Evolutionary conservation across 2,888 invertebrate species (phyloP).

Genomic region (Gonocerus acuteangulatus): DNA sequence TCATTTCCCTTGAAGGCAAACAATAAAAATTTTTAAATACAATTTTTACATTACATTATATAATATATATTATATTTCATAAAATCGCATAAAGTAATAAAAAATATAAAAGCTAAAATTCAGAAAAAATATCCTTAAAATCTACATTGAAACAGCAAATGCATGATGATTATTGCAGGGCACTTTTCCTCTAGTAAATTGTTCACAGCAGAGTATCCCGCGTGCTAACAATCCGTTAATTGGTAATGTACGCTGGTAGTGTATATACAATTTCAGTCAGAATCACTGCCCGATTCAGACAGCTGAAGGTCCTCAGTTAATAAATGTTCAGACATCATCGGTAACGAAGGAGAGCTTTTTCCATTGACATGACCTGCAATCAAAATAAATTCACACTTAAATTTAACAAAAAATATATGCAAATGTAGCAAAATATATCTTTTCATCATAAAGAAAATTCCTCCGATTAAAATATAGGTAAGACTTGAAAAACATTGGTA

Average conservation of each 20-base stretch:
- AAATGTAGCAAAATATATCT: too few species aligned
- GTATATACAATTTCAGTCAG: slow-evolving; percentile 48
- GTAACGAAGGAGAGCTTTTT: slow-evolving; percentile 41
- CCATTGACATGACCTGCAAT: slow-evolving; percentile 43
- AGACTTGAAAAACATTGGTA: too few species aligned
- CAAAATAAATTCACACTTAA: too few species aligned
- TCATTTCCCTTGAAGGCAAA: slow-evolving; percentile 15
- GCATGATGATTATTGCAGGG: slow-evolving; percentile 13
- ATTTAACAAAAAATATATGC: neutral
- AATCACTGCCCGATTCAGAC: slow-evolving; percentile 77
- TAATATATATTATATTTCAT: slow-evolving; percentile 8
- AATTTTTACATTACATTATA: slow-evolving; percentile 7
- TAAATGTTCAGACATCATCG: slow-evolving; percentile 54
- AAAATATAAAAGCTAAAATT: slow-evolving; percentile 20
- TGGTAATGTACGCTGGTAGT: slow-evolving; percentile 20
- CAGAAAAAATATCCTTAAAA: slow-evolving; percentile 10
- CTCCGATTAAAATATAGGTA: neutral
- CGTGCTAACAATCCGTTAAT: slow-evolving; percentile 19
- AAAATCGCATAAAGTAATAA: slow-evolving; percentile 7
- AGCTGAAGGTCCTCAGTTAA: slow-evolving; percentile 78
- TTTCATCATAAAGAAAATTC: slow-evolving; percentile 11
- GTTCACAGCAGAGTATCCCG: slow-evolving; percentile 8
- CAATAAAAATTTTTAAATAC: slow-evolving; percentile 12
- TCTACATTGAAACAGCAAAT: slow-evolving; percentile 16
- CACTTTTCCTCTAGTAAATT: slow-evolving; percentile 22